Base-by-base conservation (phyloP, 2,888 invertebrate genomes). In the Diplazon laetatorius region DNA sequence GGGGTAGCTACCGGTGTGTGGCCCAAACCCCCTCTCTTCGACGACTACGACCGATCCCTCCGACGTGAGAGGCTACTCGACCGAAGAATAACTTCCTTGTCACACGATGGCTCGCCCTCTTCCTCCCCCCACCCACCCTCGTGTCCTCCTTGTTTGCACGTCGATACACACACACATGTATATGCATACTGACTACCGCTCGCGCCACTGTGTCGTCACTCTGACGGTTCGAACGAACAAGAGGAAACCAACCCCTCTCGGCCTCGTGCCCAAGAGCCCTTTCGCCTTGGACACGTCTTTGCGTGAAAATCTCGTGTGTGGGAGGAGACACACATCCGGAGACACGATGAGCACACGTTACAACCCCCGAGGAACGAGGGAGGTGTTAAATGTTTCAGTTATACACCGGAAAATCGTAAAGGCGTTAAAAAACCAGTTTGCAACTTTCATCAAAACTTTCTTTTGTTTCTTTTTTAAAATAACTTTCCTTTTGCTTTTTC, bases 71-170 rank as follows among this genome's bases (percentile, higher is more conserved):
- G 77, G 77, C 62, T 72, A 77, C 77, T 77, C 77, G 72, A 72
- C 62, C 72, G 68, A 46, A 72, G 72, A 77, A 77, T 77, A 77
- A 77, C 77, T 77, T 77, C 68, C 77, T 77, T 68, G 72, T 72
- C 77, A 63, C 68, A 63, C 71, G 55, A 52, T 39, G 44, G 60
- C 20, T 10, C 52, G 52, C 62, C 25, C 65, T 39, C 6, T 30
- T 2, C 30, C 30, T 30, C 30, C 30, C n/a, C 4, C 30, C 2
- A 30, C 30, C 30, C 30, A 6, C 30, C 46, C 50, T n/a, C 16
- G 30, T 60, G 71, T 72, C 77, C 62, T 62, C 52, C n/a, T 42
- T 25, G 20, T 42, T 39, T 57, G 35, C 77, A 62, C 62, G 35
- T 62, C 62, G 39, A 16, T 63, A 62, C 72, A 55, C 62, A 68